phyloP scores from a whole-genome alignment of 2,797 vertebrate genomes.

The Tadarida brasiliensis region DNA sequence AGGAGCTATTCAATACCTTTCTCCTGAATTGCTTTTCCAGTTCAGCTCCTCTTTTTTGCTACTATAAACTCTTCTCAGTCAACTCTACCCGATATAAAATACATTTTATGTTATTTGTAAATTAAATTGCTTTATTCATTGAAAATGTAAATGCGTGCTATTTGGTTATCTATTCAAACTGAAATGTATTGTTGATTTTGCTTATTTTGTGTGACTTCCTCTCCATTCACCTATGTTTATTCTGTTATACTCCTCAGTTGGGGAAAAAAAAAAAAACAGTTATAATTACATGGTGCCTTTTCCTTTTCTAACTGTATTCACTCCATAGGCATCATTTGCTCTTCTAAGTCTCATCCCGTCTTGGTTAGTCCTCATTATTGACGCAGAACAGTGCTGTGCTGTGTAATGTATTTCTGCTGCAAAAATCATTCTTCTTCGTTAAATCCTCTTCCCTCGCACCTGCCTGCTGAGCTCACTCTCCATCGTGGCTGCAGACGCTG shows the following conservation, averaged over 20 bases:
- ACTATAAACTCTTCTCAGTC: not conserved
- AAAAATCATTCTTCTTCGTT: conserved; percentile 80
- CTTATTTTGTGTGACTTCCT: conserved; percentile 22
- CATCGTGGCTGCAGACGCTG: conserved; percentile 52
- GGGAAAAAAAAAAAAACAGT: not conserved
- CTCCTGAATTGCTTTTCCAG: not conserved
- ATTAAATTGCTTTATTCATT: not conserved
- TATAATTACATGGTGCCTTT: not conserved
- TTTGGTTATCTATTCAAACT: not conserved
- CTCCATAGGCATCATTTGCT: conserved; percentile 15
- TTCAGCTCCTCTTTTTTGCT: not conserved
- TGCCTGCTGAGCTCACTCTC: conserved; percentile 59
- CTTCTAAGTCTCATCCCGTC: not conserved
- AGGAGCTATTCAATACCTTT: not conserved
- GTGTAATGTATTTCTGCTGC: conserved; percentile 57
- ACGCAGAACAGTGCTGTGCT: conserved; percentile 48
- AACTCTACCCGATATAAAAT: not conserved
- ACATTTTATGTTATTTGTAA: conserved; percentile 28
- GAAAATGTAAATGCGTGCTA: not conserved
- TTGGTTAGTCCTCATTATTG: conserved; percentile 68
- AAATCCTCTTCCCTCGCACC: conserved; percentile 59
- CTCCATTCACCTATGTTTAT: conserved; percentile 27
- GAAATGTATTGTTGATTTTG: conserved; percentile 8
- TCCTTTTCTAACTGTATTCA: not conserved
- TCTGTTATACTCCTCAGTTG: not conserved